Percentiles rank a stretch among this genome's conserved stretches.
Conservation (phyloP, 2,888 invertebrate genomes). For the Agonopterix alstromeriana region DNA sequence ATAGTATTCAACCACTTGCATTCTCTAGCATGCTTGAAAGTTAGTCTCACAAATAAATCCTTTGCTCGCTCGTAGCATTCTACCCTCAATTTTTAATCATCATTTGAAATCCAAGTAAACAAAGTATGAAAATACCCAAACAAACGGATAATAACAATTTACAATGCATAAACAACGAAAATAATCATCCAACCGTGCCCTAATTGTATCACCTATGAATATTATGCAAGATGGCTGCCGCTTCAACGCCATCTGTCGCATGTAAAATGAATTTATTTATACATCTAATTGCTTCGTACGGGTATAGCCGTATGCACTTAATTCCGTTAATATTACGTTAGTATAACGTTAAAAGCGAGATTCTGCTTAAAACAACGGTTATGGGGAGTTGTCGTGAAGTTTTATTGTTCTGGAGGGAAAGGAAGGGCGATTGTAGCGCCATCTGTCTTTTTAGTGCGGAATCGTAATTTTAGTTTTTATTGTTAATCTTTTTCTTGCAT, state of each 20-base stretch:
- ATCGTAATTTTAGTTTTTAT: not conserved
- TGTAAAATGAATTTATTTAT: constrained; percentile 70
- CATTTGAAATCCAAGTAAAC: no score
- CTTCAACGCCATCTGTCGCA: constrained; percentile 66
- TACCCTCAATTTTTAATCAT: no score
- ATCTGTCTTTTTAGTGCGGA: constrained; percentile 30
- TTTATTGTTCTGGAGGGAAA: constrained; percentile 33
- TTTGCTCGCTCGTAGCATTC: no score
- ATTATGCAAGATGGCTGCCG: constrained; percentile 54
- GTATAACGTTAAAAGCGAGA: constrained; percentile 56
- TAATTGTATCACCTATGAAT: constrained; percentile 67
- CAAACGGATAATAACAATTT: not conserved
- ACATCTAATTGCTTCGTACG: constrained; percentile 66
- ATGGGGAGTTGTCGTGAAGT: constrained; percentile 52
- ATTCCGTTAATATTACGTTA: constrained; percentile 58
- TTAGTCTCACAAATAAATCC: no score
- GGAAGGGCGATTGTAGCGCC: constrained; percentile 25
- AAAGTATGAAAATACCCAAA: not conserved
- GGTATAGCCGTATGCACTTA: constrained; percentile 59
- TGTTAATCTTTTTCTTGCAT: not conserved
- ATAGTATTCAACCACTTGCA: no score
- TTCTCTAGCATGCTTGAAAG: no score
- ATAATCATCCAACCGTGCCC: constrained; percentile 38
- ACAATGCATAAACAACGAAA: constrained; percentile 26
- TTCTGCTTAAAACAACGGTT: constrained; percentile 55